Evolutionary conservation across 2,113 vertebrate species (phyloP).

Genomic region (Lycocorax pyrrhopterus): DNA sequence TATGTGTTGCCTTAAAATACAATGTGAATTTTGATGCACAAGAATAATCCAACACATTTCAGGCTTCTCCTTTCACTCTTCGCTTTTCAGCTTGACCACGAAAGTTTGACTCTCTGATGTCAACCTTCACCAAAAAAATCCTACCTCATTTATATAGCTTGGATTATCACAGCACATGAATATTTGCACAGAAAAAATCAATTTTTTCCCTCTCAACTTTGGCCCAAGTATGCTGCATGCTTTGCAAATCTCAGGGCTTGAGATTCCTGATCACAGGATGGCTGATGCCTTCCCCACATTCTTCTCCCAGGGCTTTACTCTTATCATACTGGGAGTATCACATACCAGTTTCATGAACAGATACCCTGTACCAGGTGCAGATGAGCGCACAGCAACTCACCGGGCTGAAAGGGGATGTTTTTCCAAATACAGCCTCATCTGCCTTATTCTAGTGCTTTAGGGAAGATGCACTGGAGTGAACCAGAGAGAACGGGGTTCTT

Average conservation of each 20-base stretch:
- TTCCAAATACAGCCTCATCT: not conserved
- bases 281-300: not conserved
- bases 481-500: not conserved
- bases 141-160: not conserved
- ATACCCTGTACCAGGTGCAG: not conserved
- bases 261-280: not conserved
- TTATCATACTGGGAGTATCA: not conserved
- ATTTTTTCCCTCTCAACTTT: not conserved
- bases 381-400: rapidly evolving
- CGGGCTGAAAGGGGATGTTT: not conserved
- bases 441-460: not conserved
- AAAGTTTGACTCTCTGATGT: not conserved
- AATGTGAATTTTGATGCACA: not conserved
- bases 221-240: not conserved
- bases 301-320: not conserved
- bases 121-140: not conserved
- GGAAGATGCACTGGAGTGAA: not conserved
- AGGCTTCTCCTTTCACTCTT: not conserved
- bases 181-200: not conserved
- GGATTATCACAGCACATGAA: not conserved
- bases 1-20: not conserved
- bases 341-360: not conserved
- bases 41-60: not conserved
- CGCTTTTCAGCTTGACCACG: not conserved
- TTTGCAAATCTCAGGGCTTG: not conserved